phyloP scores from a whole-genome alignment of 2,797 vertebrate genomes.

The Parambassis ranga region DNA sequence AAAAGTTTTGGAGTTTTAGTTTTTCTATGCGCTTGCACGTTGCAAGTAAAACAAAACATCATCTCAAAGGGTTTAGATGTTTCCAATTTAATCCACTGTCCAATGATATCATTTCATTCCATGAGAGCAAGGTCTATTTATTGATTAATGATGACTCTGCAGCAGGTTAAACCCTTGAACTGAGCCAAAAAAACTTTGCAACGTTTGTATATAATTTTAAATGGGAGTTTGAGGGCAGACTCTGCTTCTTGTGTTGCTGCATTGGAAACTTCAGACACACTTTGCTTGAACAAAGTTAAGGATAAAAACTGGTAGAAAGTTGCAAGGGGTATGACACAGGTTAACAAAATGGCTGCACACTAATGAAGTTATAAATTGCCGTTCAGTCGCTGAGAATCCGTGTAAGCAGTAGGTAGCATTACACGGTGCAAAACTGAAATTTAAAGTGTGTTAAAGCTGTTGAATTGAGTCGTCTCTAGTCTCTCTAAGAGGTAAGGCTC shows the following conservation, averaged over 20 bases:
- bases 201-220: too few relatives aligned
- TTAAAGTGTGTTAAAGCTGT: slow-evolving; percentile 34
- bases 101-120: not conserved
- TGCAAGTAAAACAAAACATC: too few relatives aligned
- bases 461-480: slow-evolving; percentile 38
- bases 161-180: too few relatives aligned
- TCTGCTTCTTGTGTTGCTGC: too few relatives aligned
- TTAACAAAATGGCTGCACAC: not conserved
- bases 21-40: too few relatives aligned
- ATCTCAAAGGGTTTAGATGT: too few relatives aligned
- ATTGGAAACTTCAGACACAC: not conserved
- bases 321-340: not conserved
- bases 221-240: slow-evolving; percentile 1
- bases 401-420: not conserved
- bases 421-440: slow-evolving; percentile 38
- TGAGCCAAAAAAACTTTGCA: too few relatives aligned
- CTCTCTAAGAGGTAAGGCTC: slow-evolving; percentile 46
- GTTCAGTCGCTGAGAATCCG: slow-evolving; percentile 23
- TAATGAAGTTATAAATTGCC: slow-evolving; percentile 41
- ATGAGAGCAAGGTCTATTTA: not conserved
- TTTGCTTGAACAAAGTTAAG: slow-evolving; percentile 4
- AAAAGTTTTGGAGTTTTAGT: not conserved
- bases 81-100: not conserved
- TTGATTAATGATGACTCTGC: slow-evolving; percentile 13
- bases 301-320: slow-evolving; percentile 3